Conservation (phyloP, 2,888 invertebrate species). For the Cetonia aurata region DNA sequence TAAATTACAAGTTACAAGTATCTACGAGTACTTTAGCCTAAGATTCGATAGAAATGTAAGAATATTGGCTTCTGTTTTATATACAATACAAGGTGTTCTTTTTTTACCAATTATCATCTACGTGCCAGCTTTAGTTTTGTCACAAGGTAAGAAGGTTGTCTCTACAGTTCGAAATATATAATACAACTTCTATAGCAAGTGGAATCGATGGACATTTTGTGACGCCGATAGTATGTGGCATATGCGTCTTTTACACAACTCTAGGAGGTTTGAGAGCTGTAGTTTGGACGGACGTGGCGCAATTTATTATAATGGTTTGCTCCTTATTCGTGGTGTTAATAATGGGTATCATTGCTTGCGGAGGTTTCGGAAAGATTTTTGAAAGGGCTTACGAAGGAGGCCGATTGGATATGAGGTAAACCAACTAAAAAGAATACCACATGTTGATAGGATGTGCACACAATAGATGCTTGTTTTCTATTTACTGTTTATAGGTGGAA, state of each 20-base stretch:
- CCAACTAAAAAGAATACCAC: slow-evolving; percentile 43
- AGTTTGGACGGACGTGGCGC: slow-evolving; percentile 74
- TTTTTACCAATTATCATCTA: slow-evolving; percentile 77
- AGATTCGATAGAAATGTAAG: slow-evolving; percentile 74
- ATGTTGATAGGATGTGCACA: too few relatives aligned
- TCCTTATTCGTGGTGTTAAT: slow-evolving; percentile 70
- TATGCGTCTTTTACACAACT: slow-evolving; percentile 83
- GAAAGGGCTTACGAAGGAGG: slow-evolving; percentile 70
- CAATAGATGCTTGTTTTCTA: too few relatives aligned
- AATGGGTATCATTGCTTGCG: slow-evolving; percentile 70
- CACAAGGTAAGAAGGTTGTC: slow-evolving; percentile 69
- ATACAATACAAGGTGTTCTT: slow-evolving; percentile 72
- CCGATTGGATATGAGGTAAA: slow-evolving; percentile 68
- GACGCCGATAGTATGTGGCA: slow-evolving; percentile 75
- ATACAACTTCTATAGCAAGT: slow-evolving; percentile 62
- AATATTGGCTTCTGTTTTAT: slow-evolving; percentile 73
- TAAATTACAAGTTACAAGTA: slow-evolving; percentile 77
- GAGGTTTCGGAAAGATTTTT: slow-evolving; percentile 73
- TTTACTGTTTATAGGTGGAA: too few relatives aligned
- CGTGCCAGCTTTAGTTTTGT: slow-evolving; percentile 77
- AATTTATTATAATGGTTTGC: slow-evolving; percentile 72
- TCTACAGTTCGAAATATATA: neutral
- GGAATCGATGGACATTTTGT: slow-evolving; percentile 74
- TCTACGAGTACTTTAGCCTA: slow-evolving; percentile 77
- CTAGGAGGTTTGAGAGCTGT: slow-evolving; percentile 78